Base-by-base conservation (phyloP, 1,140 invertebrate genomes). In the Diuraphis noxia region DNA sequence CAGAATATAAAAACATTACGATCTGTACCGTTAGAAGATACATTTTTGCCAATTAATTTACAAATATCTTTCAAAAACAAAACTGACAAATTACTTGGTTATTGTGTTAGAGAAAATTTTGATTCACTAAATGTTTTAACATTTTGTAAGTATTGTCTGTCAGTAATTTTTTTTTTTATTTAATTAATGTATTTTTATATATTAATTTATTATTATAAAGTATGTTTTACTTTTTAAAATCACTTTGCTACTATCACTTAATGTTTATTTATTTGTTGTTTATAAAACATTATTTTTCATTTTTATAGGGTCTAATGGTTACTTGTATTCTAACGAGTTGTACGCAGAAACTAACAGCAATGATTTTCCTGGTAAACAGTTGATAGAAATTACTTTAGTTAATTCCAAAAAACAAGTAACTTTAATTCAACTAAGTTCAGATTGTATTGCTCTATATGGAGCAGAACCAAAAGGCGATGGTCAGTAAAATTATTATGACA, bases 391-490 rank as follows among this genome's bases (percentile, higher is more conserved):
- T n/a, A 49, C 41, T 38, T 91, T 82, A 13, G 77, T 91, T 38
- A 91, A 91, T 49, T 81, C 36, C 82, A 63, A 91, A 25, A 91
- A 91, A 1, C n/a, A 77, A 46, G 89, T 91, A 82, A 52, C 89
- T 52, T 52, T 91, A 81, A 81, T 82, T 79, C 89, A 91, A 49
- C 43, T 91, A 7, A 81, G 89, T 49, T 46, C 40, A 40, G 89
- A 91, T 82, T 91, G 89, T 91, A 91, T 91, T 52, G 89, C 41
- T 38, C 43, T 91, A 36, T 91, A 91, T 82, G 89, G 89, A 40
- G 89, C 89, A 81, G 89, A 91, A 91, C 89, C 89, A 43, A 91
- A 91, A 81, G 77, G 43, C 34, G 43, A 52, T 49, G 89, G 89
- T 91, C 38, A 81, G 89, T 85, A 13, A 85, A 41, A 34, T 21